Conservation (phyloP, 2,113 vertebrate species). For the Tympanuchus pallidicinctus region DNA sequence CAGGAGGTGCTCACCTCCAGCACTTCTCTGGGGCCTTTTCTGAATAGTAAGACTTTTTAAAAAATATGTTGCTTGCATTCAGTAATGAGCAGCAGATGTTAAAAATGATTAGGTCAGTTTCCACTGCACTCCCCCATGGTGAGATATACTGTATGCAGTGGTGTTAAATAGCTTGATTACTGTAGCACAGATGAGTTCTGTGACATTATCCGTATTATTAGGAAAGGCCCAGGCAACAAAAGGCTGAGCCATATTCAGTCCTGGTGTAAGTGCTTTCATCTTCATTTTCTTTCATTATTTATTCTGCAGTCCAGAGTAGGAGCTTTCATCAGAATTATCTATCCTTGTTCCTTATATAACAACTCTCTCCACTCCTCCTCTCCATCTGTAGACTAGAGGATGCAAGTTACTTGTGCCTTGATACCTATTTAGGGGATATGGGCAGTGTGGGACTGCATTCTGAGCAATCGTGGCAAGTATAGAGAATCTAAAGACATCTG, state of each 20-base stretch:
- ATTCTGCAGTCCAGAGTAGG: background rate
- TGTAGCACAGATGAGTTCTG: background rate
- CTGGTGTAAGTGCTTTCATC: background rate
- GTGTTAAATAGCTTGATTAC: background rate
- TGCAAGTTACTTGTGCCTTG: background rate
- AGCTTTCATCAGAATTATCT: background rate
- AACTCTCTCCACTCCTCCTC: conserved; percentile 11
- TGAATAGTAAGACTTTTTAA: background rate
- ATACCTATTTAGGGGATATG: background rate
- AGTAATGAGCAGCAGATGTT: background rate
- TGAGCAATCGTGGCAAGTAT: background rate
- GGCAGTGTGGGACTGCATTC: background rate
- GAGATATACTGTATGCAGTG: background rate
- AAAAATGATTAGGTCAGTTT: background rate
- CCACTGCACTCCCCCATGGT: background rate
- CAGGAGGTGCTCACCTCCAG: background rate
- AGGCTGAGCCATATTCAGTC: background rate
- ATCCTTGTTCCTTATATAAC: conserved; percentile 25
- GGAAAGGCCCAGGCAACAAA: background rate
- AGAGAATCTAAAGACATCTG: background rate
- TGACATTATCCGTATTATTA: background rate
- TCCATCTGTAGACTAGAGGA: conserved; percentile 11
- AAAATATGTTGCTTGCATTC: background rate
- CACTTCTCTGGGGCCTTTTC: background rate
- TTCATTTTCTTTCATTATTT: conserved; percentile 5